A percentile compares a stretch with the other conserved stretches of the same genome.
These are phyloP conservation scores for Himalopsyche tibetana DNA, from an alignment of 2,888 invertebrate genomes.

Conservation along the genomic window DNA sequence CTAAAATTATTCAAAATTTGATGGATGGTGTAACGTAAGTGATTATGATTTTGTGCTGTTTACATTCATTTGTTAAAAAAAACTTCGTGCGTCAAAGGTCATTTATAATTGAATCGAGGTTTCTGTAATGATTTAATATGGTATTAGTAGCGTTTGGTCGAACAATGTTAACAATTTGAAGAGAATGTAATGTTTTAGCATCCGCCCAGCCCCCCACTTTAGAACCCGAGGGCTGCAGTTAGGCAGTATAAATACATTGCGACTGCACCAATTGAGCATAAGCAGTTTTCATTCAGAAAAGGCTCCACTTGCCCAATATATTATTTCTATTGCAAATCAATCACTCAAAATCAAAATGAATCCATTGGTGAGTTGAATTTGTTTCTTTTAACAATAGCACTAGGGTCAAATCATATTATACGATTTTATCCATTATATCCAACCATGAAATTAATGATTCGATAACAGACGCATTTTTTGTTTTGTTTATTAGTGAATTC, in stretches of 20 bases:
- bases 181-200: background rate
- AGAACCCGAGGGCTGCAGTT: background rate
- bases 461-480: too few relatives aligned
- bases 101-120: too few relatives aligned
- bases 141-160: background rate
- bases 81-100: too few relatives aligned
- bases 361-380: constrained; percentile 46
- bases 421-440: too few relatives aligned
- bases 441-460: too few relatives aligned
- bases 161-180: background rate
- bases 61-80: too few relatives aligned
- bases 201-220: background rate
- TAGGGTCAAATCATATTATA: too few relatives aligned
- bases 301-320: constrained; percentile 4
- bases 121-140: too few relatives aligned
- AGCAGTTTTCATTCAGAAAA: constrained; percentile 42
- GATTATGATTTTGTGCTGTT: too few relatives aligned
- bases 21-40: too few relatives aligned
- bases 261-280: background rate
- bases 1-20: too few relatives aligned
- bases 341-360: constrained; percentile 48
- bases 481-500: too few relatives aligned
- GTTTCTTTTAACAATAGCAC: background rate
- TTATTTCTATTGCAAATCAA: constrained; percentile 25
- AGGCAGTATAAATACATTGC: constrained; percentile 23